phyloP scores from a whole-genome alignment of 2,888 invertebrate species.

The Apeira syringaria region DNA sequence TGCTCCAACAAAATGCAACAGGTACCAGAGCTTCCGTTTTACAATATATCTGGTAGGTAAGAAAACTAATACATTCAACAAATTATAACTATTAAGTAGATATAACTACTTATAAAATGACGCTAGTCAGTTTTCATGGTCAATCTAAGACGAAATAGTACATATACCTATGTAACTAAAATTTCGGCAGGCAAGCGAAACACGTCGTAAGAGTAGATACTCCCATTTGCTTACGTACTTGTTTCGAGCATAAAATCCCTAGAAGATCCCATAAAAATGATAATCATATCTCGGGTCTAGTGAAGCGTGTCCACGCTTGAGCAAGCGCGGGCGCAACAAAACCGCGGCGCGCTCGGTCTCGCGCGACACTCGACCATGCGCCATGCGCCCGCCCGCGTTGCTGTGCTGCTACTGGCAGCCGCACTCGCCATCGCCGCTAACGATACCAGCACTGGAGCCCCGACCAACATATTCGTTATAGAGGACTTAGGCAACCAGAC shows the following conservation, averaged over 20 bases:
- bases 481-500: constrained; percentile 18
- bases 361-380: constrained; percentile 66
- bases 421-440: constrained; percentile 32
- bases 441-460: constrained; percentile 10
- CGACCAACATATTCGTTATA: constrained; percentile 12
- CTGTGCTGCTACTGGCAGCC: constrained; percentile 44
- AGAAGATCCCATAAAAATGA: constrained; percentile 5
- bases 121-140: too few species aligned
- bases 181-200: too few species aligned
- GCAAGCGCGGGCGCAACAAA: constrained; percentile 68
- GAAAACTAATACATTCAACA: too few species aligned
- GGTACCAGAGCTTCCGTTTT: too few species aligned
- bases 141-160: too few species aligned
- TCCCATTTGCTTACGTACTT: too few species aligned
- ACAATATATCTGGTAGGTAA: too few species aligned
- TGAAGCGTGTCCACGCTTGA: constrained; percentile 52
- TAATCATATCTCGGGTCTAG: constrained; percentile 15
- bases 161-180: not conserved
- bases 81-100: too few species aligned
- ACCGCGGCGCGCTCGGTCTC: constrained; percentile 55
- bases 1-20: too few species aligned
- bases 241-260: not conserved
- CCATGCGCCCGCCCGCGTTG: constrained; percentile 64
- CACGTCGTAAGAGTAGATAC: too few species aligned
- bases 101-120: too few species aligned